Base-by-base conservation (phyloP, 2,797 vertebrate genomes). In the Decapterus maruadsi region DNA sequence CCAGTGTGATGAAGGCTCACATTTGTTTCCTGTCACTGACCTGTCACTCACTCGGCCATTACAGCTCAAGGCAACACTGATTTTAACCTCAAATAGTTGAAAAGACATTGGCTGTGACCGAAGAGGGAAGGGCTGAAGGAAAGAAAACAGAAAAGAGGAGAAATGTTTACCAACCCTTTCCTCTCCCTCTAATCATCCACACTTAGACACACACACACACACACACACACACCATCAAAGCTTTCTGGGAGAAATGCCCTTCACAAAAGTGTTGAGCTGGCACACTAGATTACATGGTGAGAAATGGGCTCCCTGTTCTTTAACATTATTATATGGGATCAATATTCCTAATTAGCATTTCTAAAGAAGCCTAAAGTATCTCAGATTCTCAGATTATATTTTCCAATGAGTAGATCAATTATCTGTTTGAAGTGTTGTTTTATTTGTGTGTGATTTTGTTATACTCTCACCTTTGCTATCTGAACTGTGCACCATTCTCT, bases 21-120 rank as follows among this genome's bases (percentile, higher is more conserved):
- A 94, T 95, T 95, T 95, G 94, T 94, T 94, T 94, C 91, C 92
- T 92, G 94, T 94, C 93, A 92, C 88, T 76, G 87, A 84, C 82
- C 90, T 90, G 95, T 94, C 94, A 94, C 75, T 95, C 93, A 94
- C 75, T 83, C 63, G 48, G 72, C 87, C 79, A 81, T 90, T 88
- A 87, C 46, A 78, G 88, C 85, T 64, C 22, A 72, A 75, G 86
- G 88, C 88, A 75, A 50, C 56, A 29, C 74, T 68, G 65, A 64
- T 90, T 92, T 88, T 63, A 84, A 77, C 88, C 80, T 83, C 80
- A 72, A 90, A 87, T 78, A 72, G 75, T 73, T 36, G 75, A 75
- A 81, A 80, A 82, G 81, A 86, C 63, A 61, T 65, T 63, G 8
- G 72, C 82, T 54, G 74, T 57, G 77, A 75, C 79, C 74, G 70